These are phyloP conservation scores for Xerus inauris DNA, from an alignment of 2,113 vertebrate species.

Conservation along the genomic window DNA sequence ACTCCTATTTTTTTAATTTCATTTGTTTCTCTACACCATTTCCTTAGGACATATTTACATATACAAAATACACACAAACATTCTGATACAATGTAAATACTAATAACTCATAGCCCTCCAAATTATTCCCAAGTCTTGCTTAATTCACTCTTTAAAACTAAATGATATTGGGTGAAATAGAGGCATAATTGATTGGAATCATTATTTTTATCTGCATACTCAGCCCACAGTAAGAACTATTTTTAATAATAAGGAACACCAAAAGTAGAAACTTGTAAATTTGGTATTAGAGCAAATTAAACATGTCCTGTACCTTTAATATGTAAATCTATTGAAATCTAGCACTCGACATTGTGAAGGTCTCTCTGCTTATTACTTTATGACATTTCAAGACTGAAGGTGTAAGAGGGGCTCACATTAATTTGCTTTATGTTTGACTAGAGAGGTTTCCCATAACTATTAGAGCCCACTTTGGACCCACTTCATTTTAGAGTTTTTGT, in stretches of 20 bases:
- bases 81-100: not conserved
- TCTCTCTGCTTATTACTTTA: conserved; percentile 90
- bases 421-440: conserved; percentile 94
- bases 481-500: conserved; percentile 91
- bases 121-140: not conserved
- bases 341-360: conserved; percentile 79
- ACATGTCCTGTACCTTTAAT: conserved; percentile 83
- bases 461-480: conserved; percentile 85
- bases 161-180: not conserved
- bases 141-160: conserved; percentile 7
- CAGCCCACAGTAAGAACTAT: not conserved
- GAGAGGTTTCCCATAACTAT: conserved; percentile 88
- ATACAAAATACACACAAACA: not conserved
- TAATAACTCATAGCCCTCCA: not conserved
- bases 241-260: not conserved
- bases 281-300: conserved; percentile 1
- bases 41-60: not conserved
- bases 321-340: conserved; percentile 90
- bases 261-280: not conserved
- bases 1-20: not conserved
- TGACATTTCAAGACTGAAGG: conserved; percentile 91
- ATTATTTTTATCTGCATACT: not conserved
- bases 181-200: not conserved
- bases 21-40: not conserved
- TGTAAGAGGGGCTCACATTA: conserved; percentile 89